Conservation (phyloP, 2,113 vertebrate species). For the Phalacrocorax brasilianus region DNA sequence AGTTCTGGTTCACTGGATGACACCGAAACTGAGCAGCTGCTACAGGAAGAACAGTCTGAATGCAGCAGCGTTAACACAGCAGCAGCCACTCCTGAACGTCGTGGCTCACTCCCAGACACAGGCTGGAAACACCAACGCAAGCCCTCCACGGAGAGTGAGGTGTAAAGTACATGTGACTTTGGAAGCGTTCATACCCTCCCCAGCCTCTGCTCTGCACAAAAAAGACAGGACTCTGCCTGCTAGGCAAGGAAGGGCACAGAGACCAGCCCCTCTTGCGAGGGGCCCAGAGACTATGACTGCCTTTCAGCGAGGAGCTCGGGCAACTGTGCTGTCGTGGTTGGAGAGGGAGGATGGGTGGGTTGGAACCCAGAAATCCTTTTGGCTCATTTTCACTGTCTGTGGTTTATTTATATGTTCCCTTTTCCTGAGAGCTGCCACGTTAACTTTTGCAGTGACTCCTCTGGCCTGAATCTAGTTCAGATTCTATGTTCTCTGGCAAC, state of each 20-base stretch:
- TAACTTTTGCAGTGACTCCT: conserved; percentile 53
- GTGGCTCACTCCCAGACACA: conserved; percentile 89
- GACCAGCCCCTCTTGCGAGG: neutral
- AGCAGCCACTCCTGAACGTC: conserved; percentile 83
- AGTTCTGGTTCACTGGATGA: conserved; percentile 94
- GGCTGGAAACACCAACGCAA: conserved; percentile 92
- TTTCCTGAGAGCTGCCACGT: conserved; percentile 32
- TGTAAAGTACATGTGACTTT: conserved; percentile 71
- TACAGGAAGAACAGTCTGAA: conserved; percentile 95
- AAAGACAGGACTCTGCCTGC: conserved; percentile 26
- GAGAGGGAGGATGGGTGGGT: conserved; percentile 44
- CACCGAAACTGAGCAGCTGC: conserved; percentile 94
- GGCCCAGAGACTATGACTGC: conserved; percentile 30
- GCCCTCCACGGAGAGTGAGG: conserved; percentile 92
- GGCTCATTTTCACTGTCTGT: conserved; percentile 53
- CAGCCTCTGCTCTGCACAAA: conserved; percentile 38
- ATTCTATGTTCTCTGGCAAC: conserved; percentile 37
- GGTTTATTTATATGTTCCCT: conserved; percentile 70
- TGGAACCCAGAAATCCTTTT: conserved; percentile 54
- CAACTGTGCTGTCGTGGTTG: conserved; percentile 35
- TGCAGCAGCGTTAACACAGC: conserved; percentile 91
- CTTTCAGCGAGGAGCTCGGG: conserved; percentile 24
- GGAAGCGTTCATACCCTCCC: neutral
- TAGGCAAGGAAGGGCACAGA: conserved; percentile 6
- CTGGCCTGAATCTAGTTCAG: conserved; percentile 28